phyloP scores from a whole-genome alignment of 2,797 vertebrate species.

The Sebastes hopkinsi region DNA sequence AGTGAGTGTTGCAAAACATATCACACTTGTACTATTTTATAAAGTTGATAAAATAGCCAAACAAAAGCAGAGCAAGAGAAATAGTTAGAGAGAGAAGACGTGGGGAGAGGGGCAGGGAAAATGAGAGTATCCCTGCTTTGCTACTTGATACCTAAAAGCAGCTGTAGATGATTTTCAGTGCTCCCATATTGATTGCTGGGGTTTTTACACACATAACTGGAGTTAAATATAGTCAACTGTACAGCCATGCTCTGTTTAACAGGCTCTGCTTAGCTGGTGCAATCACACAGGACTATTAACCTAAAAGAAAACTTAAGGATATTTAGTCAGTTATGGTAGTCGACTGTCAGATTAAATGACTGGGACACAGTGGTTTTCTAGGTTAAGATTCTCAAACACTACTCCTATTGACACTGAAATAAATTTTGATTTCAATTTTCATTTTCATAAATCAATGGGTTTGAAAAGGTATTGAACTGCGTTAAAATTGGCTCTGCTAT shows the following conservation, averaged over 20 bases:
- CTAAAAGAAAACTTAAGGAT: not conserved
- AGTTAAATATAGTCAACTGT: constrained; percentile 66
- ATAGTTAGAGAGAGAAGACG: not conserved
- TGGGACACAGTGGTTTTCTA: not conserved
- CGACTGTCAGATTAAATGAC: not conserved
- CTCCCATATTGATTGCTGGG: constrained; percentile 70
- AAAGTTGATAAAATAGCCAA: not conserved
- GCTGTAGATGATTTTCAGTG: constrained; percentile 84
- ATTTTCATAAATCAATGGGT: not conserved
- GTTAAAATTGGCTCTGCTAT: not conserved
- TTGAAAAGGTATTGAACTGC: not conserved
- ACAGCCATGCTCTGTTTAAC: constrained; percentile 41
- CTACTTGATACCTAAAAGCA: constrained; percentile 83
- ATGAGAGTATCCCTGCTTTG: constrained; percentile 23
- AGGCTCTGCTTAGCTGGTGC: not conserved
- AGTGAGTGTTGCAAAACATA: not conserved
- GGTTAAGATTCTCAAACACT: not conserved
- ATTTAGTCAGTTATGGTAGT: not conserved
- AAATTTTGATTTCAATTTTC: not conserved
- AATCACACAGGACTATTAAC: not conserved
- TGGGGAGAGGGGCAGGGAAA: not conserved
- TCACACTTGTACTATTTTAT: not conserved
- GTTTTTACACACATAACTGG: constrained; percentile 64
- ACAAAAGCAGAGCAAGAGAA: not conserved
- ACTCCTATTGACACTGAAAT: not conserved